Evolutionary conservation across 64 coral and sea anemone genomes (phyloP).

Genomic region (Exaiptasia diaphana): DNA sequence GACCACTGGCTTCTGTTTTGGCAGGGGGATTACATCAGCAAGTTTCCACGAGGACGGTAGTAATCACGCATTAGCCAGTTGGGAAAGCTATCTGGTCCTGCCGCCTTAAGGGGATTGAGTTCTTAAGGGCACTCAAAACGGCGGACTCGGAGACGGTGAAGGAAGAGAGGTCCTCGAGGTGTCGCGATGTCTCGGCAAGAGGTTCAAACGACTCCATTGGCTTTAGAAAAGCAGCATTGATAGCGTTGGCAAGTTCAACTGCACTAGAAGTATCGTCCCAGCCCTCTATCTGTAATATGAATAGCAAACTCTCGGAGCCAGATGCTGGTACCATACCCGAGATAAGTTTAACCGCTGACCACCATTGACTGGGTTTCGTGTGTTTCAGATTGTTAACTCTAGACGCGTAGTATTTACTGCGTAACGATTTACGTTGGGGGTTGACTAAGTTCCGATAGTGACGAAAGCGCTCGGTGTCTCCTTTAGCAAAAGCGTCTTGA

Average conservation of each 20-base stretch:
- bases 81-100: background rate
- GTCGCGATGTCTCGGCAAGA: background rate
- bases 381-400: background rate
- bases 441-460: conserved; percentile 1
- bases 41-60: background rate
- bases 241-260: background rate
- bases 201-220: background rate
- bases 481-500: background rate
- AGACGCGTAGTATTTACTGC: background rate
- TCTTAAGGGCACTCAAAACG: background rate
- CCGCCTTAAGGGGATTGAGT: background rate
- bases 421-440: background rate
- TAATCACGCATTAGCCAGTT: background rate
- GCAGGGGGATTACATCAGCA: background rate
- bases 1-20: background rate
- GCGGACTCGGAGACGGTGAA: background rate
- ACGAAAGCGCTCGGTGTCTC: background rate
- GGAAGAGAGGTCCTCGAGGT: background rate
- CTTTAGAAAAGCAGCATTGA: background rate
- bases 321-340: background rate
- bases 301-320: background rate
- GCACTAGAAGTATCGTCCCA: background rate
- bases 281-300: background rate
- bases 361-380: background rate
- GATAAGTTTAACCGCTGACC: background rate